Base-by-base conservation (phyloP, 2,888 invertebrate species). In the Andrena marginata region DNA sequence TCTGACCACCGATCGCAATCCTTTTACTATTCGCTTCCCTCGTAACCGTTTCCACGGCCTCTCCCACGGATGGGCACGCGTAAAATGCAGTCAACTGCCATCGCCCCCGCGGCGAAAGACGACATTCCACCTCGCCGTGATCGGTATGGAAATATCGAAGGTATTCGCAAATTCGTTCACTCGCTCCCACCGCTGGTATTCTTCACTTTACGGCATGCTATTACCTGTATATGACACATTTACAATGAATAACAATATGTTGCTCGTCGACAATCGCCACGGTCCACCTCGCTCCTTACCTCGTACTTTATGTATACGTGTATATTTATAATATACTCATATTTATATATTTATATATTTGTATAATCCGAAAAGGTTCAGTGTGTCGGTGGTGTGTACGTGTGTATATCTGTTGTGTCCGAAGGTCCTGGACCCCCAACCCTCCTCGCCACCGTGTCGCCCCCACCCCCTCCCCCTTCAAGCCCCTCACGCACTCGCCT, bases 131-230 rank as follows among this genome's bases (percentile, higher is more conserved):
- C 89, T 90, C 90, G 89, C 90, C 91, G 90, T 89, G 86, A 86
- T 91, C 89, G 91, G 91, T 89, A 92, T 89, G 68, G 96, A 93
- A 91, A 91, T 92, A 93, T 94, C 92, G 88, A 91, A 92, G 89
- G 88, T 75, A 69, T 90, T 91, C 84, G 87, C 89, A 86, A 89
- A 90, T 90, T 29, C 29, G 20, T 73, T 73, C 54, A 54, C 54
- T 20, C 54, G 54, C 54, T 54, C 54, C 54, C 54, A 54, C 54
- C 54, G 54, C 20, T 62, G 42, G 42, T 60, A 42, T 56, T 64
- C 29, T 63, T 54, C 64, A 6, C 49, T 7, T 67, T 59, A 67
- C 70, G 80, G 88, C 90, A 88, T 90, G 86, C 90, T 91, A 89
- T 89, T 89, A 87, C 87, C 87, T 91, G 86, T 92, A 91, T 92